Percentiles rank a stretch among this genome's conserved stretches.
Evolutionary conservation across 1,140 invertebrate genomes (phyloP).

Genomic region (Atopsyche davidsoni): DNA sequence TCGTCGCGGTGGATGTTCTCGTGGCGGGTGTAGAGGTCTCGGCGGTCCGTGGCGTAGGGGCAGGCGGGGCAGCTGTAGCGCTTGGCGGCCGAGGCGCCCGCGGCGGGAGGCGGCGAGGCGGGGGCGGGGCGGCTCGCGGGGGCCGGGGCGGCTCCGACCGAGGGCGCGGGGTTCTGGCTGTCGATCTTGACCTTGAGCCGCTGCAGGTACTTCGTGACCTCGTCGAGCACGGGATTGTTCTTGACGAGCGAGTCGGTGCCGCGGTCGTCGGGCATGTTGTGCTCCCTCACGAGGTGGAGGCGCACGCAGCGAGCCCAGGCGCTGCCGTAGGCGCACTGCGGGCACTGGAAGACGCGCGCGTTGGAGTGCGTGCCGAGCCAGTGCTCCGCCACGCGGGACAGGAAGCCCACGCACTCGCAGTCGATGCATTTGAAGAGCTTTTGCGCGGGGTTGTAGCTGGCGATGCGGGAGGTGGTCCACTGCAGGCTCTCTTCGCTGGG

Average conservation of each 20-base stretch:
- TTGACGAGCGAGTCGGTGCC: conserved; percentile 54
- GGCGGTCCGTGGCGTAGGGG: conserved; percentile 83
- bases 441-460: conserved; percentile 64
- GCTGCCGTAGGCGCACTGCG: conserved; percentile 66
- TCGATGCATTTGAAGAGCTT: conserved; percentile 68
- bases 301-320: conserved; percentile 70
- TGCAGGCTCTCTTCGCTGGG: conserved; percentile 59
- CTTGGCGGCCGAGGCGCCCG: conserved; percentile 48
- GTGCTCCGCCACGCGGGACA: conserved; percentile 74
- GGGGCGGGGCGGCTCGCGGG: conserved; percentile 63
- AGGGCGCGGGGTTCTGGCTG: conserved; percentile 29
- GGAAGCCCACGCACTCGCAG: conserved; percentile 72
- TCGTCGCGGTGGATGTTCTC: conserved; percentile 93
- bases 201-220: conserved; percentile 65
- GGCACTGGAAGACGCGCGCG: conserved; percentile 65
- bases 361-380: conserved; percentile 77
- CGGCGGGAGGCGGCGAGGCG: conserved; percentile 64
- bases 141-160: conserved; percentile 28
- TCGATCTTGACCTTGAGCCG: conserved; percentile 60
- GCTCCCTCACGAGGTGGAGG: conserved; percentile 64
- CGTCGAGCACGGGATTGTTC: conserved; percentile 67
- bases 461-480: conserved; percentile 67
- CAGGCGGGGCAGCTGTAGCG: conserved; percentile 80
- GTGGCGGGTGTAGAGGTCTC: conserved; percentile 91
- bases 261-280: conserved; percentile 56